Conservation (phyloP, 2,888 invertebrate genomes). For the Automeris io region DNA sequence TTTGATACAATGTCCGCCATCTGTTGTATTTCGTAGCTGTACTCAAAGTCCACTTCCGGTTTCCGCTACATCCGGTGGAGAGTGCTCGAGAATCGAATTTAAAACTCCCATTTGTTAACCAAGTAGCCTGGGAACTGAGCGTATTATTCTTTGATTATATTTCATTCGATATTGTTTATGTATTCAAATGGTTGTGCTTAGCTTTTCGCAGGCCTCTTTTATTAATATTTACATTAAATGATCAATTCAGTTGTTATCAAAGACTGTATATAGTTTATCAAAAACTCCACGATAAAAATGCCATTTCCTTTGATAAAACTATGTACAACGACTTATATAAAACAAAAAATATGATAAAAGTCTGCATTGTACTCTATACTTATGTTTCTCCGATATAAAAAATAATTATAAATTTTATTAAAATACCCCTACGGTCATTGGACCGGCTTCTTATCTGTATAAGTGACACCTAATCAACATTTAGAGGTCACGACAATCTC, state of each 20-base stretch:
- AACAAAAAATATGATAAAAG: no score
- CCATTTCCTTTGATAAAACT: no score
- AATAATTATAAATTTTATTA: neutral
- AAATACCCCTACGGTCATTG: slow-evolving; percentile 57
- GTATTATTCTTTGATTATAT: neutral
- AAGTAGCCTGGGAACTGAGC: neutral
- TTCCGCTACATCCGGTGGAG: slow-evolving; percentile 65
- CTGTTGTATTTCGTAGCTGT: slow-evolving; percentile 46
- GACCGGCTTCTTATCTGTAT: slow-evolving; percentile 55
- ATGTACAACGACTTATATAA: no score
- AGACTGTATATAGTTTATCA: no score
- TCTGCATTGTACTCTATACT: no score
- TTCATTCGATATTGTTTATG: neutral
- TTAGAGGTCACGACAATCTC: slow-evolving; percentile 68
- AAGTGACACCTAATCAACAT: slow-evolving; percentile 59
- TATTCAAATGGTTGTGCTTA: no score
- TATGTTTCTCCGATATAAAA: neutral
- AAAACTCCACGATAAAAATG: no score
- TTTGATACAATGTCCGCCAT: slow-evolving; percentile 42
- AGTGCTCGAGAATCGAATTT: slow-evolving; percentile 48
- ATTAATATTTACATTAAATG: no score
- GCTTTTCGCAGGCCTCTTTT: no score
- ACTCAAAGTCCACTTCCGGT: slow-evolving; percentile 58
- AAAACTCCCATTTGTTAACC: neutral
- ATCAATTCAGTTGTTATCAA: no score